Base-by-base conservation (phyloP, 2,797 vertebrate species). In the Spizella passerina region DNA sequence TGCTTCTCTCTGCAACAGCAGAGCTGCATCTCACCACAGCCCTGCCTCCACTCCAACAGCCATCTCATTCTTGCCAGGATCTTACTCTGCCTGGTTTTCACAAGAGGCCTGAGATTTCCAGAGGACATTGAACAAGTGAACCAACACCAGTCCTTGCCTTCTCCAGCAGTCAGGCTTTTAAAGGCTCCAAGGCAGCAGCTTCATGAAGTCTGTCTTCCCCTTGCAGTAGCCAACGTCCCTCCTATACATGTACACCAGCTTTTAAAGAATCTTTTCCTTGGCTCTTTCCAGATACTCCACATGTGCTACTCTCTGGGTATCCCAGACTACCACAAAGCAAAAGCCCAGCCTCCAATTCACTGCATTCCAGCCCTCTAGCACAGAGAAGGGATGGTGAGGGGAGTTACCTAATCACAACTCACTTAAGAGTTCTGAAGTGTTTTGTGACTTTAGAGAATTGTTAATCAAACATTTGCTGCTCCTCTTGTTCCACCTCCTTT, bases 331-430 rank as follows among this genome's bases (percentile, higher is more conserved):
- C 16, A 20, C 4, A 36, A 60, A 64, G 4, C 6, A 76, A 82
- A 79, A 73, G 7, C 1, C 16, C 30, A n/a, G 26, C 21, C 29
- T 65, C 55, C 41, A 59, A 43, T 55, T 38, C 2, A 2, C 10
- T 10, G 17, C 39, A 59, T 68, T 77, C 34, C 79, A 86, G 49
- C 27, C 44, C 52, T 69, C 46, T 4, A 36, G 36, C 52, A 68
- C 12, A 0, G 0, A 72, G 15, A n/a, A 39, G 19, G 20, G 26
- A 43, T 24, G 32, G 41, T 4, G 1, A 82, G 4, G 22, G 6
- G n/a, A 36, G 76, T 85, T 38, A 65, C 30, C 27, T 65, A 55
- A 82, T 39, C 26, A 9, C 27, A 78, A 16, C 0, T 3, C 29
- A 66, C 46, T 47, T n/a, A 6, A 7, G 12, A 71, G 53, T 10